Evolutionary conservation across 2,888 invertebrate species (phyloP).

Genomic region (Exocentrus adspersus): DNA sequence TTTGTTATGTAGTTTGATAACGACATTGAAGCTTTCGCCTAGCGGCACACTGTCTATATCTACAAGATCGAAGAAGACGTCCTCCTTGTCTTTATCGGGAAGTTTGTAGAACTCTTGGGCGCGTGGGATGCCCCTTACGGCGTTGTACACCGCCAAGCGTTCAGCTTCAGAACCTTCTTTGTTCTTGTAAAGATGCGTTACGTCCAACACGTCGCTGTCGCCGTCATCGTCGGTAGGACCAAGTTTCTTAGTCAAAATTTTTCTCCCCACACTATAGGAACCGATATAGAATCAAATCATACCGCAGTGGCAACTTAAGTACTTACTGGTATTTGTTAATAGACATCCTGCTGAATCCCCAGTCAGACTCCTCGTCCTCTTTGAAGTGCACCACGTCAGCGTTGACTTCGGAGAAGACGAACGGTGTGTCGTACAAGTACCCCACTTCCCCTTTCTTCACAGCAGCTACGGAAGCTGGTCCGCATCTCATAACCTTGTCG

Average conservation of each 20-base stretch:
- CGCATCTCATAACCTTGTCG: constrained; percentile 69
- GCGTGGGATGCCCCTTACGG: constrained; percentile 73
- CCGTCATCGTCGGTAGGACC: constrained; percentile 77
- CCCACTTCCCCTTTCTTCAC: constrained; percentile 72
- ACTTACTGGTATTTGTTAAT: constrained; percentile 77
- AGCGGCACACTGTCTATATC: constrained; percentile 77
- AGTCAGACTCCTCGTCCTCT: constrained; percentile 71
- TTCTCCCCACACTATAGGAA: constrained; percentile 81
- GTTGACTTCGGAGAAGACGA: constrained; percentile 81
- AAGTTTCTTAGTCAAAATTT: constrained; percentile 78
- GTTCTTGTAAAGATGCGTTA: constrained; percentile 76
- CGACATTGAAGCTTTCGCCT: constrained; percentile 74
- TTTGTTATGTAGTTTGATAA: constrained; percentile 73
- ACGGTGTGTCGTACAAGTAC: constrained; percentile 77
- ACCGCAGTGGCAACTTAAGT: background rate
- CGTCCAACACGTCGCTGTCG: constrained; percentile 76
- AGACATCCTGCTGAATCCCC: constrained; percentile 75
- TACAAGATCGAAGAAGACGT: constrained; percentile 71
- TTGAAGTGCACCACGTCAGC: constrained; percentile 84
- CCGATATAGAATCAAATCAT: too few relatives aligned
- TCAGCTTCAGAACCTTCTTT: constrained; percentile 79
- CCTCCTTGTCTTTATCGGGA: constrained; percentile 69
- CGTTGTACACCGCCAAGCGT: constrained; percentile 78
- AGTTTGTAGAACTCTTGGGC: constrained; percentile 67
- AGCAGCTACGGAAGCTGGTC: constrained; percentile 75